A percentile compares a stretch with the other conserved stretches of the same genome.
Conservation (phyloP, 2,888 invertebrate species). For the Agrochola litura region DNA sequence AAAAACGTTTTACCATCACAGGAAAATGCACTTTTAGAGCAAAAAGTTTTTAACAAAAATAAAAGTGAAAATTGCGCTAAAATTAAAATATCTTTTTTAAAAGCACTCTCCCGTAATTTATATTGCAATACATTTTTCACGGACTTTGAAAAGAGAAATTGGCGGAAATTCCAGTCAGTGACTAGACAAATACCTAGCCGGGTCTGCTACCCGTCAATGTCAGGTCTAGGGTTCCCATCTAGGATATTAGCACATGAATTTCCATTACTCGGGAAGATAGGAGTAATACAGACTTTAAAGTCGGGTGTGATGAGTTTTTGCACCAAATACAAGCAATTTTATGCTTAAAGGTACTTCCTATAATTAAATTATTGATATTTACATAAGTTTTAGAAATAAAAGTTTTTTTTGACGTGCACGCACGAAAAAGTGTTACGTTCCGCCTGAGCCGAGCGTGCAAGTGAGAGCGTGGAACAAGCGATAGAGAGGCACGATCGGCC, state of each 20-base stretch:
- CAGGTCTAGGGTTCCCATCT: constrained; percentile 20
- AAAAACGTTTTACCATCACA: not conserved
- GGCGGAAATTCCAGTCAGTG: constrained; percentile 27
- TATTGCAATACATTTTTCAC: constrained; percentile 33
- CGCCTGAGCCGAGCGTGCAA: too few species aligned
- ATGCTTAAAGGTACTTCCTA: too few species aligned
- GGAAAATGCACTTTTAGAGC: not conserved
- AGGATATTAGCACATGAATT: constrained; percentile 30
- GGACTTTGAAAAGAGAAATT: constrained; percentile 44
- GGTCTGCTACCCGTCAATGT: constrained; percentile 55
- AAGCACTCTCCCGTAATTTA: constrained; percentile 35
- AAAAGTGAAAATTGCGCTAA: not conserved
- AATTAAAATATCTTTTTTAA: constrained; percentile 11
- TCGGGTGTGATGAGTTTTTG: not conserved
- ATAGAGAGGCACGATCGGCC: too few species aligned
- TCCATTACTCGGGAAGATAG: not conserved
- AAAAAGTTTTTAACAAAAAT: not conserved
- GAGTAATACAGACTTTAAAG: not conserved
- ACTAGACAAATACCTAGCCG: constrained; percentile 55
- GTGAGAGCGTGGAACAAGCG: too few species aligned
- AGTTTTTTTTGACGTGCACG: too few species aligned
- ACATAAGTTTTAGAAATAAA: too few species aligned
- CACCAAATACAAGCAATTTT: too few species aligned
- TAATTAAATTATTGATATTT: too few species aligned
- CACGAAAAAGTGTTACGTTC: too few species aligned